Conservation (phyloP, 2,113 vertebrate genomes). For the Lampris incognitus region DNA sequence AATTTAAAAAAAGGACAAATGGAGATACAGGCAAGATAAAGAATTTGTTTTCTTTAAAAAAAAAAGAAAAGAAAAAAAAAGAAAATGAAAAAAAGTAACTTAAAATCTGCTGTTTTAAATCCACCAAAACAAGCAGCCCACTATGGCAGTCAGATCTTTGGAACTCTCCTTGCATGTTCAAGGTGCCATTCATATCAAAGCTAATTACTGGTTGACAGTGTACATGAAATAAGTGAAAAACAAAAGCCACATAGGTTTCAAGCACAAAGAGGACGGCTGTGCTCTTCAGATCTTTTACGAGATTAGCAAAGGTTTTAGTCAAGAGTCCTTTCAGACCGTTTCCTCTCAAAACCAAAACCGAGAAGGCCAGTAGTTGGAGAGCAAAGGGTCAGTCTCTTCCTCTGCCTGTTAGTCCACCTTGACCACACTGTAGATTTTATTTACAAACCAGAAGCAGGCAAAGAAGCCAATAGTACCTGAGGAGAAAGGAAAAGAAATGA, state of each 20-base stretch:
- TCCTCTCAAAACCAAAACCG: constrained; percentile 42
- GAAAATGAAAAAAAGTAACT: too few species aligned
- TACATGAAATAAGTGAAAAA: constrained; percentile 62
- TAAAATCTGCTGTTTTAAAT: not conserved
- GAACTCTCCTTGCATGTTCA: constrained; percentile 60
- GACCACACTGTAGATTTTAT: constrained; percentile 99
- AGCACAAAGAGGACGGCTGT: constrained; percentile 71
- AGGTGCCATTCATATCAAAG: constrained; percentile 52
- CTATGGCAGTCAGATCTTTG: constrained; percentile 60
- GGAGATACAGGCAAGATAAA: constrained; percentile 62
- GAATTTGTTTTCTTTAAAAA: constrained; percentile 56
- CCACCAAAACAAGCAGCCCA: constrained; percentile 50
- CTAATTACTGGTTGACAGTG: constrained; percentile 66
- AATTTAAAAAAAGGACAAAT: constrained; percentile 37
- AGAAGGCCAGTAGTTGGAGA: constrained; percentile 37
- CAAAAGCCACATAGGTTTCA: constrained; percentile 66
- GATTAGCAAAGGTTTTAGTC: constrained; percentile 59
- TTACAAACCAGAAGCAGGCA: constrained; percentile 99
- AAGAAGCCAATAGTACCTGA: constrained; percentile 98
- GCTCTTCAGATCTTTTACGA: constrained; percentile 53
- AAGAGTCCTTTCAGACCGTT: constrained; percentile 51
- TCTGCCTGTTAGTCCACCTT: constrained; percentile 91
- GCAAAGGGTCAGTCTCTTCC: constrained; percentile 41
- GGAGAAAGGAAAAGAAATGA: constrained; percentile 30
- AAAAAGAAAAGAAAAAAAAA: constrained; percentile 22